Percentiles rank a stretch among this genome's conserved stretches.
These are phyloP conservation scores for Cephonodes hylas DNA, from an alignment of 2,888 invertebrate species.

Conservation along the genomic window DNA sequence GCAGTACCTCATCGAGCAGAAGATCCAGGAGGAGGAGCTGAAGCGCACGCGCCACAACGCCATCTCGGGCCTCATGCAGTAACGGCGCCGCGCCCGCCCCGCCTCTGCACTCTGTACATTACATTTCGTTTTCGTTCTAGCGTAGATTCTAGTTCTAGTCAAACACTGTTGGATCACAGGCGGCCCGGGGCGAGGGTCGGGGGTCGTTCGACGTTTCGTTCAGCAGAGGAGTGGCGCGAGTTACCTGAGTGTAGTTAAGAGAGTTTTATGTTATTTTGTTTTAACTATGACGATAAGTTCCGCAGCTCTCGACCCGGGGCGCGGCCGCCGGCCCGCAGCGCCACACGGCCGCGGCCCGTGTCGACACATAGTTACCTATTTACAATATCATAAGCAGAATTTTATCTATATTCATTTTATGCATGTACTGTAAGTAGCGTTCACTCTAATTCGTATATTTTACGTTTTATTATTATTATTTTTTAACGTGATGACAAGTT, in stretches of 20 bases:
- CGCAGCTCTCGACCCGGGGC: slow-evolving; percentile 55
- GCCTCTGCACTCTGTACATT: slow-evolving; percentile 1
- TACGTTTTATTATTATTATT: slow-evolving; percentile 48
- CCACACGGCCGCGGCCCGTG: slow-evolving; percentile 33
- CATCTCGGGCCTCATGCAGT: slow-evolving; percentile 87
- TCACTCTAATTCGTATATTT: slow-evolving; percentile 42
- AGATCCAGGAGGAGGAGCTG: slow-evolving; percentile 96
- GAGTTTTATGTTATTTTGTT: slow-evolving; percentile 52
- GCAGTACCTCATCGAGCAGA: slow-evolving; percentile 97
- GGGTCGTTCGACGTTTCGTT: slow-evolving; percentile 4
- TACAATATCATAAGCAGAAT: slow-evolving; percentile 47
- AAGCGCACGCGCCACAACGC: slow-evolving; percentile 96
- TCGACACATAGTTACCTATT: slow-evolving; percentile 63
- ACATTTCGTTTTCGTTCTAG: slow-evolving; percentile 25
- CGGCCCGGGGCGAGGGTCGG: slow-evolving; percentile 21
- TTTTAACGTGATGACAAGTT: slow-evolving; percentile 52
- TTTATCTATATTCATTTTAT: slow-evolving; percentile 64
- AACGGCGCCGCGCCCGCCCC: slow-evolving; percentile 39
- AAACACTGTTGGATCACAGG: slow-evolving; percentile 39
- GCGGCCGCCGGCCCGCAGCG: slow-evolving; percentile 21
- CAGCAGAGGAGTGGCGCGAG: slow-evolving; percentile 42
- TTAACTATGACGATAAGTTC: slow-evolving; percentile 48
- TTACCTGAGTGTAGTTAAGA: slow-evolving; percentile 64
- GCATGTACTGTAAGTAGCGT: slow-evolving; percentile 56
- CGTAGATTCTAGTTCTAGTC: slow-evolving; percentile 44